Percentiles rank a stretch among this genome's conserved stretches.
These are phyloP conservation scores for Leptogaster cylindrica DNA, from an alignment of 2,888 invertebrate species.

Conservation along the genomic window DNA sequence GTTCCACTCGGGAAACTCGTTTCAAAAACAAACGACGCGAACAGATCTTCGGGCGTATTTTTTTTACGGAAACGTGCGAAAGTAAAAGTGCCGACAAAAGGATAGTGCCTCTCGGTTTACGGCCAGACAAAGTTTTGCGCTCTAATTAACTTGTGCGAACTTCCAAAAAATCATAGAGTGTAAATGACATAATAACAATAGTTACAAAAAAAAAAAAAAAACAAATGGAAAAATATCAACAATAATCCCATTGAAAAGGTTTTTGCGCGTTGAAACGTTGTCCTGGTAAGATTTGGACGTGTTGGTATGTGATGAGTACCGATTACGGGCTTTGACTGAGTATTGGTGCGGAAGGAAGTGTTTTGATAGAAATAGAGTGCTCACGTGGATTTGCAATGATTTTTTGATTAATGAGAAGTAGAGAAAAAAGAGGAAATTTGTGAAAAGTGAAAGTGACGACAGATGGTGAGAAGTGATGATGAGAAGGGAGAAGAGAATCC, in stretches of 20 bases:
- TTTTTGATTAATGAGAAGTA: not conserved
- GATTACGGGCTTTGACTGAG: too few species aligned
- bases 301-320: not conserved
- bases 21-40: not conserved
- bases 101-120: not conserved
- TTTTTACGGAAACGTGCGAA: not conserved
- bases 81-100: conserved; percentile 23
- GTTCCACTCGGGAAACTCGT: not conserved
- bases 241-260: too few species aligned
- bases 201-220: not conserved
- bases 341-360: not conserved
- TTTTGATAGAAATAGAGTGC: not conserved
- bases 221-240: too few species aligned
- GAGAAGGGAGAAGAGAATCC: too few species aligned
- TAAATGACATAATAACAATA: conserved; percentile 4
- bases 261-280: not conserved
- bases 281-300: not conserved
- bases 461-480: too few species aligned
- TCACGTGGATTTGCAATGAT: conserved; percentile 2
- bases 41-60: too few species aligned
- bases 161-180: too few species aligned
- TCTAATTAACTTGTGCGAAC: conserved; percentile 26
- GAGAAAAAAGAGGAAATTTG: not conserved
- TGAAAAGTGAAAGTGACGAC: not conserved
- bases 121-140: conserved; percentile 18